Base-by-base conservation (phyloP, 2,797 vertebrate genomes). In the Clarias pachynema region DNA sequence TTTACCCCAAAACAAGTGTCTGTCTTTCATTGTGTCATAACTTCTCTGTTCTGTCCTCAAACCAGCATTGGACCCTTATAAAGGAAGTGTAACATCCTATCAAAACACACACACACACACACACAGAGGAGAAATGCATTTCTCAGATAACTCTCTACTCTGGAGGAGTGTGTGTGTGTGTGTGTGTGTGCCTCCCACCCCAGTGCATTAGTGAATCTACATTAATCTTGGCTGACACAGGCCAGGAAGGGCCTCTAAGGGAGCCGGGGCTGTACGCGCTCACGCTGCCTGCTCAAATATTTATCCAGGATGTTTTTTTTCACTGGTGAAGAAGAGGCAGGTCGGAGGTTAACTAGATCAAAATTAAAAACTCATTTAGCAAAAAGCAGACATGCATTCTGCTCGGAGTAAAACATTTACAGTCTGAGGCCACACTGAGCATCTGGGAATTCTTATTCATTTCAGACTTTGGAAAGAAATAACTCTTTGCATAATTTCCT, bases 241-340 rank as follows among this genome's bases (percentile, higher is more conserved):
- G 84, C 81, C 90, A 89, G 89, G 89, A 89, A 91, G 90, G 86
- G 88, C 88, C 87, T 90, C 87, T 69, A 81, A 89, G 87, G 82
- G 87, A 85, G 81, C 86, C 56, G 73, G 78, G 86, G 86, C 87
- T 79, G 78, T 70, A 86, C 72, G 66, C 73, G 31, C 87, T 88
- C 86, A 53, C 82, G 85, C 75, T 70, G 89, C 86, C 82, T 88
- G 86, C 89, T 91, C 90, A 91, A 91, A 91, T 92, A 91, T 91
- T 92, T 91, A 91, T 90, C 88, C 90, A 89, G 91, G 90, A 89
- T 92, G 90, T 91, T 91, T 88, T 86, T 90, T 89, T 89, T 79
- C 69, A 15, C 81, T 62, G 56, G 88, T 83, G 81, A 90, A 83
- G 87, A 88, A 84, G 82, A 87, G 84, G 77, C 83, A 89, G 90